A percentile compares a stretch with the other conserved stretches of the same genome.
Evolutionary conservation across 2,797 vertebrate genomes (phyloP).

Genomic region (Falco novaeseelandiae): DNA sequence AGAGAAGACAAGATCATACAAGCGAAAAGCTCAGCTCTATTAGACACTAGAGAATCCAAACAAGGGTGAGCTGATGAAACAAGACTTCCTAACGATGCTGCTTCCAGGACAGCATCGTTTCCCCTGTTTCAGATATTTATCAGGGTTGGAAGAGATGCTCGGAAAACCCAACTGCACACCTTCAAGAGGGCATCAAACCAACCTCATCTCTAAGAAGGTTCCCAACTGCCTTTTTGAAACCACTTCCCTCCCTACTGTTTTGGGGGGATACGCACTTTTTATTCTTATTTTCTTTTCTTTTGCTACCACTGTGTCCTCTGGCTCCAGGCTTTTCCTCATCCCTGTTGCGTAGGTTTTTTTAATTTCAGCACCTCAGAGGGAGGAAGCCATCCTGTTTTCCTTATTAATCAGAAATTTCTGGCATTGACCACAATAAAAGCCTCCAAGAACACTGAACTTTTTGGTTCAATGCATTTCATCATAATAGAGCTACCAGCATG

Average conservation of each 20-base stretch:
- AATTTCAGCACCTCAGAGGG: conserved; percentile 36
- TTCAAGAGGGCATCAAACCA: not conserved
- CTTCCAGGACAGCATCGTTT: rapidly evolving
- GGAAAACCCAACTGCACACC: rapidly evolving
- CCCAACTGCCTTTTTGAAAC: not conserved
- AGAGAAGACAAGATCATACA: not conserved
- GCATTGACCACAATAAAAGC: conserved; percentile 1
- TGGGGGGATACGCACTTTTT: not conserved
- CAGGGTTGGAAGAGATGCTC: not conserved
- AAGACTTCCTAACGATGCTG: rapidly evolving
- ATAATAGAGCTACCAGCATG: conserved; percentile 10
- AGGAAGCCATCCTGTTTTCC: conserved; percentile 25
- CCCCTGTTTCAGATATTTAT: not conserved
- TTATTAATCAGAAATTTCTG: conserved; percentile 33
- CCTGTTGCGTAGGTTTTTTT: not conserved
- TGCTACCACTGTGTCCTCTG: not conserved
- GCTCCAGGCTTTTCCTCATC: conserved; percentile 3
- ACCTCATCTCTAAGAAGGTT: not conserved
- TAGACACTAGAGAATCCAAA: not conserved
- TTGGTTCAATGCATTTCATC: conserved; percentile 19
- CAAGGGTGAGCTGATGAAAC: rapidly evolving
- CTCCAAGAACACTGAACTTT: conserved; percentile 17
- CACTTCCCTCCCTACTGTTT: not conserved
- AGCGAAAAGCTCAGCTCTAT: not conserved
- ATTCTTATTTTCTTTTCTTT: not conserved